Base-by-base conservation (phyloP, 2,888 invertebrate genomes). In the Beris chalybata region DNA sequence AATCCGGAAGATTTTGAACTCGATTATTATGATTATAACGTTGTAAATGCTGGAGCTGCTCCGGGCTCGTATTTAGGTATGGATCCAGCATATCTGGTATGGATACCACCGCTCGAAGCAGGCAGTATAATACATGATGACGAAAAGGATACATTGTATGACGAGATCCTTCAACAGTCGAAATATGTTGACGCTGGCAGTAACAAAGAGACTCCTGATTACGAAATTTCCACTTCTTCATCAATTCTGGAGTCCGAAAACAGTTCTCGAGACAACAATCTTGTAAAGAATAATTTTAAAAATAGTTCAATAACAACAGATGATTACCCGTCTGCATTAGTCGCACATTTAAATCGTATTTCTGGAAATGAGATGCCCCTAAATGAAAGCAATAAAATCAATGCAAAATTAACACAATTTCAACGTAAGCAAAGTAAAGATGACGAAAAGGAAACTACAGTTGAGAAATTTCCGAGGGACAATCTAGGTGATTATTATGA, bases 21-120 rank as follows among this genome's bases (percentile, higher is more conserved):
- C 71, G 93, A 93, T 77, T 93, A 93, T 75, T 93, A 93, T 76
- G 93, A 93, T 76, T 93, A 93, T 74, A 92, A 93, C 82, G 93
- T 93, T 6, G 88, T 89, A 58, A 93, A 93, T 76, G 86, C 87
- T 1, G 90, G 90, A 68, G 91, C 91, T 7, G 92, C 89, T 12
- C 93, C 93, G 2, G 93, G 93, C 22, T 93, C 92, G 0, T 93
- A 92, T 75, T 80, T 93, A 66, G 92, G 92, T 56, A 93, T 93
- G 93, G 93, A 93, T 78, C 93, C 93, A 1, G 92, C 92, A 0
- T 93, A 92, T 77, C 82, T 93, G 54, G 89, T 93, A 0, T 93
- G 92, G 92, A 92, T 93, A 71, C 93, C 93, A 5, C 93, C 93
- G 0, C 80, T 91, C 29, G 89, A 89, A 72, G 89, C 89, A 48